Base-by-base conservation (phyloP, 2,113 vertebrate species). In the Psittacula cyanocephala region DNA sequence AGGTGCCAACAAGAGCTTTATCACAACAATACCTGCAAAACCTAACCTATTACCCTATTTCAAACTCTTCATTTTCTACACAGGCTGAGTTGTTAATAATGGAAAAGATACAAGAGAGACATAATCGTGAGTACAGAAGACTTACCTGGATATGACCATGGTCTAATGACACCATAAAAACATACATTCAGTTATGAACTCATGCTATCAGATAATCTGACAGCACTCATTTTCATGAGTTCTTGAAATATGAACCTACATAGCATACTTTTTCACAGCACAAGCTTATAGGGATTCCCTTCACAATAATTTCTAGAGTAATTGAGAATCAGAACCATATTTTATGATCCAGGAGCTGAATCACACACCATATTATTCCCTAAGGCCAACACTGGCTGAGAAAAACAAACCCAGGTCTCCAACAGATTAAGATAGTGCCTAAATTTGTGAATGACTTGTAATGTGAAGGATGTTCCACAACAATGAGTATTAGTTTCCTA, bases 331-430 rank as follows among this genome's bases (percentile, higher is more conserved):
- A 82, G 6, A 35, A 10, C 2, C 9, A 1, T 18, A 37, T 44
- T 88, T 67, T 19, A 57, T 4, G 79, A 82, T 47, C 72, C 49
- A 69, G 17, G 13, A 60, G 33, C 16, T 37, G 18, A 83, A 70
- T 67, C 52, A 24, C 0, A 0, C 2, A 68, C 7, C 1, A 0
- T 29, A 50, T 93, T 46, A 68, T 20, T 55, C 39, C 25, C 35
- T 28, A 65, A 53, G n/a, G n/a, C 62, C 17, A 88, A 33, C 24
- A 44, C 27, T 24, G 7, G 12, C 22, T 67, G 31, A 74, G 28
- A 81, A 95, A 93, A 83, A 8, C 6, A 65, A 39, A 74, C 7
- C 19, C n/a, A 65, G 4, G 22, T 89, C 39, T 79, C 35, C 43
- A 69, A 53, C 11, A 31, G 28, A 52, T 81, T 29, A 83, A 67